These are phyloP conservation scores for Bubo scandiacus DNA, from an alignment of 2,113 vertebrate species.

Conservation along the genomic window DNA sequence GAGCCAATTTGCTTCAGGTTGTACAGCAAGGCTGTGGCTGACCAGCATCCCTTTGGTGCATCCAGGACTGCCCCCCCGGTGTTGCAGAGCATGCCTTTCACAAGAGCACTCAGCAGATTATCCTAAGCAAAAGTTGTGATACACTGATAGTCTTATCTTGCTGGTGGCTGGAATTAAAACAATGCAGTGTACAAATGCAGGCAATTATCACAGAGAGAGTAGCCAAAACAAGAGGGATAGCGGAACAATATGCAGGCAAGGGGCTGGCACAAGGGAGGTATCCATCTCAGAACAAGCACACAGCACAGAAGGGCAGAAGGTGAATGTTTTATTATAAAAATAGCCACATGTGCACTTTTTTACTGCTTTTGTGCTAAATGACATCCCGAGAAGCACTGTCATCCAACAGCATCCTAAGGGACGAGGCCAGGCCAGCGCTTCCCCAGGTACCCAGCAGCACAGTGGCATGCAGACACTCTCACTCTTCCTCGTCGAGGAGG, in stretches of 20 bases:
- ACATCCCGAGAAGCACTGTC: background rate
- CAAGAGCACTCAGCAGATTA: background rate
- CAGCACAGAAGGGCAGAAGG: background rate
- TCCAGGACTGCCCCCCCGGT: background rate
- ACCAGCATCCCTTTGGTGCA: background rate
- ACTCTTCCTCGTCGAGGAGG: background rate
- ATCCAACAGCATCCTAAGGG: background rate
- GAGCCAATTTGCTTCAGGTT: background rate
- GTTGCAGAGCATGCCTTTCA: background rate
- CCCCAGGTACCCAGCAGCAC: background rate
- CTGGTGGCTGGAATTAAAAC: constrained; percentile 39
- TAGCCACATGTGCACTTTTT: background rate
- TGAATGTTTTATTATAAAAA: background rate
- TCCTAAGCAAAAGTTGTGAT: background rate
- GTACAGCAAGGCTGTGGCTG: background rate
- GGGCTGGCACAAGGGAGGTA: background rate
- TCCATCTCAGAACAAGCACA: background rate
- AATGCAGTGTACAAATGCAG: background rate
- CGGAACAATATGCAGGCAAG: background rate
- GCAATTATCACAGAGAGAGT: background rate
- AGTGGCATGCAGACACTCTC: background rate
- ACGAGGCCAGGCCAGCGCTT: background rate
- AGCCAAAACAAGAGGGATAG: constrained; percentile 20
- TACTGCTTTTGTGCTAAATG: background rate
- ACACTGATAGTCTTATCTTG: background rate